Evolutionary conservation across 2,797 vertebrate species (phyloP).

Genomic region (Oryzias sinensis): DNA sequence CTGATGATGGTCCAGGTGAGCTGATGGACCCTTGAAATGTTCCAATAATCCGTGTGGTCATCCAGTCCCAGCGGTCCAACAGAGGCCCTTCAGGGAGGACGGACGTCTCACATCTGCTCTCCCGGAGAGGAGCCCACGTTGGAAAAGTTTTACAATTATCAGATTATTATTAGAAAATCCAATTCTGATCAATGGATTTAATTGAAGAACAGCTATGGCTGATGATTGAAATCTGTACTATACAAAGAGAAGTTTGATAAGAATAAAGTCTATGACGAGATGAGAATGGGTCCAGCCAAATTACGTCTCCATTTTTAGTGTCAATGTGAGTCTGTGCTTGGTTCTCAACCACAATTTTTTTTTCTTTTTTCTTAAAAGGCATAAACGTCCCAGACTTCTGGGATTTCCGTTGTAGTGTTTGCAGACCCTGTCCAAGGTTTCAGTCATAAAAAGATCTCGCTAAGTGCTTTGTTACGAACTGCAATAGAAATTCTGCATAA

Average conservation of each 20-base stretch:
- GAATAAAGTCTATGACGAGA: constrained; percentile 32
- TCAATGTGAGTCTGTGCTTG: constrained; percentile 71
- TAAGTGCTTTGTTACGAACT: constrained; percentile 75
- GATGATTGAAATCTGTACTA: constrained; percentile 44
- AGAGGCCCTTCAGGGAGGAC: constrained; percentile 42
- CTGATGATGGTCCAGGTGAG: constrained; percentile 65
- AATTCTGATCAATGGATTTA: constrained; percentile 34
- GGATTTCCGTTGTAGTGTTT: constrained; percentile 69
- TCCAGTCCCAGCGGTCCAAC: constrained; percentile 43
- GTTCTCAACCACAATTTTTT: constrained; percentile 66
- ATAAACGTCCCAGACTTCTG: constrained; percentile 61
- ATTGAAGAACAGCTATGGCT: constrained; percentile 38
- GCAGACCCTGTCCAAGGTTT: constrained; percentile 63
- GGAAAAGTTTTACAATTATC: constrained; percentile 26
- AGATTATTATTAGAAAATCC: constrained; percentile 39
- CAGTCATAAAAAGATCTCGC: constrained; percentile 58
- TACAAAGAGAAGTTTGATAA: constrained; percentile 37
- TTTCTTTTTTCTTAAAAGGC: constrained; percentile 44
- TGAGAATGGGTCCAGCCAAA: constrained; percentile 36
- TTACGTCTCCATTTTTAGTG: constrained; percentile 50
- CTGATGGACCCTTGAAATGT: constrained; percentile 34
- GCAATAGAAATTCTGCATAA: constrained; percentile 75
- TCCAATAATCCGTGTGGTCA: constrained; percentile 44
- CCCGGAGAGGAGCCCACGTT: constrained; percentile 44
- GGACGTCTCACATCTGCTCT: constrained; percentile 60